phyloP scores from a whole-genome alignment of 2,888 invertebrate species.

The Smittia sp. region DNA sequence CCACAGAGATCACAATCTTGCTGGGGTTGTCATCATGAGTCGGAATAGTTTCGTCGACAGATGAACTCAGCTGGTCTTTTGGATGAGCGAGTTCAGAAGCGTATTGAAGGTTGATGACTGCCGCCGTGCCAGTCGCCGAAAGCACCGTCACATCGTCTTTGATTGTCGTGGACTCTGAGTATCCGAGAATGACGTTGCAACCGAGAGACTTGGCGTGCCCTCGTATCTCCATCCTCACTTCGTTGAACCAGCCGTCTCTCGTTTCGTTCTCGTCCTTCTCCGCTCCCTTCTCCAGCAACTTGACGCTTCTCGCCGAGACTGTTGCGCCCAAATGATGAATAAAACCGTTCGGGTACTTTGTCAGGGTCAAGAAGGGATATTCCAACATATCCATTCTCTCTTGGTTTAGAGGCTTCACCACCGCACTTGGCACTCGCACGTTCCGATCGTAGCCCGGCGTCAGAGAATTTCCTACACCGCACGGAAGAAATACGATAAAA shows the following conservation, averaged over 20 bases:
- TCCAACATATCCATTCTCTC: slow-evolving; percentile 86
- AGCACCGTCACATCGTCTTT: slow-evolving; percentile 95
- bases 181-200: slow-evolving; percentile 92
- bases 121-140: slow-evolving; percentile 92
- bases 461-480: slow-evolving; percentile 67
- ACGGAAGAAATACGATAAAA: background rate
- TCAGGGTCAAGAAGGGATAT: slow-evolving; percentile 93
- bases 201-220: slow-evolving; percentile 89
- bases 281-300: slow-evolving; percentile 74
- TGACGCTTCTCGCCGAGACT: slow-evolving; percentile 80
- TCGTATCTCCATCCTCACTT: slow-evolving; percentile 89
- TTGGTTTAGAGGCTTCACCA: slow-evolving; percentile 66
- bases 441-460: slow-evolving; percentile 63
- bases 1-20: slow-evolving; percentile 32
- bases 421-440: slow-evolving; percentile 59
- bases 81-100: slow-evolving; percentile 47
- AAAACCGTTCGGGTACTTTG: slow-evolving; percentile 84
- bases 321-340: slow-evolving; percentile 86
- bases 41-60: slow-evolving; percentile 22
- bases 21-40: background rate
- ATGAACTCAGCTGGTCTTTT: slow-evolving; percentile 28
- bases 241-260: slow-evolving; percentile 95
- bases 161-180: slow-evolving; percentile 88
- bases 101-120: slow-evolving; percentile 67
- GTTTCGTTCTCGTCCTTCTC: slow-evolving; percentile 88